These are phyloP conservation scores for Notolepis coatsorum DNA, from an alignment of 2,797 vertebrate species.

Conservation along the genomic window DNA sequence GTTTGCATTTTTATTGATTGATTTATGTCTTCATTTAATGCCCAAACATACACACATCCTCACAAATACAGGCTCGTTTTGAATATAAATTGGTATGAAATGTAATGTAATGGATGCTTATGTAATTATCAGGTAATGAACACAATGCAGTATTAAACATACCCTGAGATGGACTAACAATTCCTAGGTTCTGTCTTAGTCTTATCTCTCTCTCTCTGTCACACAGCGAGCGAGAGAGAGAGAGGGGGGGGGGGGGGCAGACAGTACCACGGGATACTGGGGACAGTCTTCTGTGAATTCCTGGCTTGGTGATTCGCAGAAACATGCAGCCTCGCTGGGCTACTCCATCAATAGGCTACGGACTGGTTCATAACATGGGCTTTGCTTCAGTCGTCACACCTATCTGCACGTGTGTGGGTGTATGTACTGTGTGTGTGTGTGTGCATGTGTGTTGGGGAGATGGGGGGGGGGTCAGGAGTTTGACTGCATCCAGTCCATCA, in stretches of 20 bases:
- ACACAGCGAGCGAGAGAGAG: no score
- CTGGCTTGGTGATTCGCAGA: not conserved
- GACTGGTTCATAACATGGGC: not conserved
- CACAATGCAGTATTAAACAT: constrained; percentile 9
- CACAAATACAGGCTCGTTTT: not conserved
- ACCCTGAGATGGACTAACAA: constrained; percentile 26
- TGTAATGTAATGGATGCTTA: not conserved
- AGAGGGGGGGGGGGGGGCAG: no score
- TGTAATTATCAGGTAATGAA: constrained; percentile 15
- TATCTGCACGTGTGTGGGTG: not conserved
- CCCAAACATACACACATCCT: constrained; percentile 8
- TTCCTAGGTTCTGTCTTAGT: no score
- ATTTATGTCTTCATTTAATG: constrained; percentile 21
- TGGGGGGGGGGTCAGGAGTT: constrained; percentile 45
- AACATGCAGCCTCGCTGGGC: not conserved
- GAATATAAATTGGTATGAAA: not conserved
- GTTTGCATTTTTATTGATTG: not conserved
- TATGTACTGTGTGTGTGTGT: not conserved
- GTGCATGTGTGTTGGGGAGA: not conserved
- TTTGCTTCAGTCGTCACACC: not conserved
- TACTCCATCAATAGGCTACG: not conserved
- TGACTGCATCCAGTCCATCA: constrained; percentile 71
- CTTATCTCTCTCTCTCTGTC: no score
- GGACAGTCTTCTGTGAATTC: no score
- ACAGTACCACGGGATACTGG: no score